A percentile compares a stretch with the other conserved stretches of the same genome.
phyloP scores from a whole-genome alignment of 1,140 invertebrate species.

The Anagrus nilaparvatae region DNA sequence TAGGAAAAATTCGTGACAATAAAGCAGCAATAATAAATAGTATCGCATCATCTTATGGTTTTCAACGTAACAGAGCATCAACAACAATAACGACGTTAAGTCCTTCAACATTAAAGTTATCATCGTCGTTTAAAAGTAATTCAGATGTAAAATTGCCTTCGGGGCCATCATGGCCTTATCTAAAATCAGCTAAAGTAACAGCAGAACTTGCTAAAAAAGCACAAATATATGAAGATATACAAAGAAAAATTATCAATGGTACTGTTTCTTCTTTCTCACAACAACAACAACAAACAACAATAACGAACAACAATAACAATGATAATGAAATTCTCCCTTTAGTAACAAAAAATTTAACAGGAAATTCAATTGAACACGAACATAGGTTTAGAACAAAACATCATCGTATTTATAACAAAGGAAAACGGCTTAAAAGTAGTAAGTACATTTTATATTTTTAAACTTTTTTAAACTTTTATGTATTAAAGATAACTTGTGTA shows the following conservation, averaged over 20 bases:
- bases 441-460: conserved; percentile 19
- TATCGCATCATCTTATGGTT: conserved; percentile 54
- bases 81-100: conserved; percentile 15
- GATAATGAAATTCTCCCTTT: conserved; percentile 18
- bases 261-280: conserved; percentile 16
- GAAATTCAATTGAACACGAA: conserved; percentile 22
- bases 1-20: conserved; percentile 49
- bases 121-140: background rate
- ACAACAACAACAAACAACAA: too few species aligned
- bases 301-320: too few species aligned
- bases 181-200: conserved; percentile 21
- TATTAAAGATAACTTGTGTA: too few species aligned
- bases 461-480: too few species aligned
- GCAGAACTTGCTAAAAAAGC: conserved; percentile 28
- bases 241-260: conserved; percentile 29
- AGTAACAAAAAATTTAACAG: conserved; percentile 25
- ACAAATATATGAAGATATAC: conserved; percentile 33
- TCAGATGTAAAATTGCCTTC: background rate
- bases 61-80: conserved; percentile 28
- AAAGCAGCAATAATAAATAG: conserved; percentile 63
- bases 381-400: conserved; percentile 36
- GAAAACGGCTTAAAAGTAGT: conserved; percentile 33
- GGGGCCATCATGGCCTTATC: conserved; percentile 22
- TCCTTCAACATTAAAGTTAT: too few species aligned
- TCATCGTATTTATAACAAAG: conserved; percentile 30